A percentile compares a stretch with the other conserved stretches of the same genome.
Conservation (phyloP, 2,113 vertebrate species). For the Pipa parva region DNA sequence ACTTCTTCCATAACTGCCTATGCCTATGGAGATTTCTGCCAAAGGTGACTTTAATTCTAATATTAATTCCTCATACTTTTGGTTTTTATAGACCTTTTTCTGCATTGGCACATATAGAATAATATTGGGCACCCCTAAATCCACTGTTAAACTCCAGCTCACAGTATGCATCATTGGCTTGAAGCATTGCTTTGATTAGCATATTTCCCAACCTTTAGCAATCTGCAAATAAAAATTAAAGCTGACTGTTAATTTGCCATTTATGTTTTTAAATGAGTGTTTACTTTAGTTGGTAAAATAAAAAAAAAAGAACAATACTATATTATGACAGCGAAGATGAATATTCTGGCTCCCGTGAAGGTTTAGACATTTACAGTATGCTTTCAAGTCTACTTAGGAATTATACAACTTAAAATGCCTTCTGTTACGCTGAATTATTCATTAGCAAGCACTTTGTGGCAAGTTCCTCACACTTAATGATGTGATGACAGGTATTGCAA, state of each 20-base stretch:
- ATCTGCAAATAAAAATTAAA: background rate
- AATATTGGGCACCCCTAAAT: no score
- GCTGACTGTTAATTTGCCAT: background rate
- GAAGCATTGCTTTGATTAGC: no score
- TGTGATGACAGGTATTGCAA: constrained; percentile 22
- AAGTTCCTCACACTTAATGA: constrained; percentile 22
- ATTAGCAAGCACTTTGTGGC: constrained; percentile 20
- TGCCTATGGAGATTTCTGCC: no score
- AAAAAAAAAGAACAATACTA: background rate
- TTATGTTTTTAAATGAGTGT: background rate
- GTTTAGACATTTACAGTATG: background rate
- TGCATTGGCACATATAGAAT: no score
- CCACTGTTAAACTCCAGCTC: no score
- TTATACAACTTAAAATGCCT: background rate
- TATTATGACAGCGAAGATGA: background rate
- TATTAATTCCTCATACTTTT: no score
- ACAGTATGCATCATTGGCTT: no score
- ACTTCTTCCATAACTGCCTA: no score
- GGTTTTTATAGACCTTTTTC: no score
- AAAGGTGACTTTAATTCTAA: no score
- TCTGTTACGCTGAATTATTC: constrained; percentile 12
- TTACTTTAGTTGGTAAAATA: background rate
- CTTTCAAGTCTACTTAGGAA: background rate
- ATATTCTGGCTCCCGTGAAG: background rate
- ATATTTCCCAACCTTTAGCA: no score